Percentiles rank a stretch among this genome's conserved stretches.
phyloP scores from a whole-genome alignment of 2,888 invertebrate genomes.

The Callyntrura sp. region DNA sequence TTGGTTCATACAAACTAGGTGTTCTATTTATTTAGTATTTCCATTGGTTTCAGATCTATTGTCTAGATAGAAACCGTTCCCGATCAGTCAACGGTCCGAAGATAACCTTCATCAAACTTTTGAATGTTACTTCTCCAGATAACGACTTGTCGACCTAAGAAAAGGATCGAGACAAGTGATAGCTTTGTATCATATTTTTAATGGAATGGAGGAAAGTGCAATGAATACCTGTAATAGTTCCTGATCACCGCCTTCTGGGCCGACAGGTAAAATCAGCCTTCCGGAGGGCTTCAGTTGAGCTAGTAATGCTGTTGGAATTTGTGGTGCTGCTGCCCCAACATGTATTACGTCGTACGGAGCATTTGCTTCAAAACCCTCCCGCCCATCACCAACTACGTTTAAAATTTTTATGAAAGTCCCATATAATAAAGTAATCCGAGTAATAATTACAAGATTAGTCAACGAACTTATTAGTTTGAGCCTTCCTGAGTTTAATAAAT shows the following conservation, averaged over 20 bases:
- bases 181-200: no score
- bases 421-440: neutral
- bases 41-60: no score
- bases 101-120: no score
- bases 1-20: no score
- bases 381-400: constrained; percentile 93
- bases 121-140: no score
- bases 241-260: constrained; percentile 93
- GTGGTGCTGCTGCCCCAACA: constrained; percentile 93
- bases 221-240: constrained; percentile 88
- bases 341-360: constrained; percentile 97
- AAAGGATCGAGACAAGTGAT: no score
- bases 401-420: no score
- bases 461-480: constrained; percentile 90
- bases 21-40: no score
- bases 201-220: no score
- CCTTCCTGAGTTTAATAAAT: constrained; percentile 89
- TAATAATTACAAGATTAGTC: neutral
- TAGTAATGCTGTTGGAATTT: constrained; percentile 91
- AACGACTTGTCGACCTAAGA: no score
- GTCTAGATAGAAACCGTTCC: no score
- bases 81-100: no score
- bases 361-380: constrained; percentile 90
- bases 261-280: constrained; percentile 90
- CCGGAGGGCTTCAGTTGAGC: constrained; percentile 97